phyloP scores from a whole-genome alignment of 2,113 vertebrate genomes.

The Egretta garzetta region DNA sequence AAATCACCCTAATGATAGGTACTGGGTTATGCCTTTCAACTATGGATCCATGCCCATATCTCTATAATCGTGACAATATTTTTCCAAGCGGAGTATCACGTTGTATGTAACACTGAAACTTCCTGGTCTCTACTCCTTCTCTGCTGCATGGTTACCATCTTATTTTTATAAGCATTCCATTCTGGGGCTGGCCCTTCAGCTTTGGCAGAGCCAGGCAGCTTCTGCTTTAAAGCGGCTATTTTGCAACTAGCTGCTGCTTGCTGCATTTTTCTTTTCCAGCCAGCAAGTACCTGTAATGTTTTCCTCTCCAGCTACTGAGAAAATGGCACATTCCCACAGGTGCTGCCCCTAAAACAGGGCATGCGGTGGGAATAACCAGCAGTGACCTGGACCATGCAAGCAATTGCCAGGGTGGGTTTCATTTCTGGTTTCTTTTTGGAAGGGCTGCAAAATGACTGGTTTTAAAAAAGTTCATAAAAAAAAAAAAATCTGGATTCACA shows the following conservation, averaged over 20 bases:
- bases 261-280: conserved; percentile 25
- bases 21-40: conserved; percentile 32
- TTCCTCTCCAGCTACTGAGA: not conserved
- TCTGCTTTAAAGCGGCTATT: conserved; percentile 53
- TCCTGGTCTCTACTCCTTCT: conserved; percentile 54
- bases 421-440: not conserved
- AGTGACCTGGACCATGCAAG: rapidly evolving
- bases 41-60: not conserved
- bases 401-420: not conserved
- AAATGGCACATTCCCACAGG: not conserved
- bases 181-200: conserved; percentile 47
- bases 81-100: conserved; percentile 63
- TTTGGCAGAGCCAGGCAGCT: conserved; percentile 55
- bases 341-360: not conserved
- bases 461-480: not conserved
- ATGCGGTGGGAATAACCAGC: not conserved
- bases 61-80: conserved; percentile 56
- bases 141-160: conserved; percentile 63
- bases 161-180: conserved; percentile 69
- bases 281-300: conserved; percentile 21
- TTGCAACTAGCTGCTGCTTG: conserved; percentile 57
- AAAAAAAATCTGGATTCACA: not conserved
- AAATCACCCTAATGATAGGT: conserved; percentile 56
- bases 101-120: conserved; percentile 63
- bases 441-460: not conserved